Conservation (phyloP, 2,888 invertebrate genomes). For the Diaphora mendica region DNA sequence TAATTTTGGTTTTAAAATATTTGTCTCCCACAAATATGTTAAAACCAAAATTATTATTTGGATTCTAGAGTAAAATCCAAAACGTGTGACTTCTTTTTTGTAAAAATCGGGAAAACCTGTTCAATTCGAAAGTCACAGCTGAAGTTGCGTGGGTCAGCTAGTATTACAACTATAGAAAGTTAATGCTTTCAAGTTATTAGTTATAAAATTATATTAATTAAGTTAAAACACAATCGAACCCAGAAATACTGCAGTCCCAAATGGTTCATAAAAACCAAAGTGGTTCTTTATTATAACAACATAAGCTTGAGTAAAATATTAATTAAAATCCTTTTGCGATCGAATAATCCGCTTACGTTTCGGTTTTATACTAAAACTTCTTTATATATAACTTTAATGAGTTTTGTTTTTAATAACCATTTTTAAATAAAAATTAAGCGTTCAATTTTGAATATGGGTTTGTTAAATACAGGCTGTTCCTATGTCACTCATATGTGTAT, state of each 20-base stretch:
- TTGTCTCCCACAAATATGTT: too few species aligned
- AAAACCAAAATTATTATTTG: too few species aligned
- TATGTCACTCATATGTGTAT: not conserved
- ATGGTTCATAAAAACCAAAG: not conserved
- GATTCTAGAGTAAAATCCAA: too few species aligned
- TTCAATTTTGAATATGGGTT: not conserved
- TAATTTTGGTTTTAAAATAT: too few species aligned
- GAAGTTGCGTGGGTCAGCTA: too few species aligned
- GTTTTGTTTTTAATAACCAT: slow-evolving; percentile 1
- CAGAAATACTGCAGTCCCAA: not conserved
- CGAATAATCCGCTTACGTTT: not conserved
- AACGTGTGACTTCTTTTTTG: too few species aligned
- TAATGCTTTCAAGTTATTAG: not conserved
- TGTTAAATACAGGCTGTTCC: not conserved
- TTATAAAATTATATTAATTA: not conserved
- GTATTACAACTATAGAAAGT: not conserved
- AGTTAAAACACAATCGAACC: not conserved
- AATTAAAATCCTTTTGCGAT: not conserved
- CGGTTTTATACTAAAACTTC: not conserved
- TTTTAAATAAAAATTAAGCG: not conserved
- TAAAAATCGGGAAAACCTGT: too few species aligned
- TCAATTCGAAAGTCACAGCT: too few species aligned
- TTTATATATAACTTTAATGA: not conserved
- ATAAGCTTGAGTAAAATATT: not conserved
- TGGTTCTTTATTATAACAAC: not conserved